Base-by-base conservation (phyloP, 1,140 invertebrate species). In the Gryllus bimaculatus region DNA sequence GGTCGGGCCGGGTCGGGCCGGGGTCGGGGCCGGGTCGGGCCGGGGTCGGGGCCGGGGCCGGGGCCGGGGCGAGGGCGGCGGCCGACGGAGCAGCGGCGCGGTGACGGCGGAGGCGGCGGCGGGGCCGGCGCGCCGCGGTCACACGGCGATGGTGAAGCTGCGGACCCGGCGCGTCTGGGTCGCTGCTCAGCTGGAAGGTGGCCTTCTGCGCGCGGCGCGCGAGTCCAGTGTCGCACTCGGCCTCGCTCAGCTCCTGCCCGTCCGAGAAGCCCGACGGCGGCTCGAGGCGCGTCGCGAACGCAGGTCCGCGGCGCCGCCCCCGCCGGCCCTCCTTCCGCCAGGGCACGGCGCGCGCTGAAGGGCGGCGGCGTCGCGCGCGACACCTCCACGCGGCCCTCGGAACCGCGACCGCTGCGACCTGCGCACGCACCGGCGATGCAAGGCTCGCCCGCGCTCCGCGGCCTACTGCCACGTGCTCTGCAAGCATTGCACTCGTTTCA, bases 251-350 rank as follows among this genome's bases (percentile, higher is more conserved):
- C 76, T 84, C 84, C 21, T 80, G 80, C 15, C 77, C 76, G 79
- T 84, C 83, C 13, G 83, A 82, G 80, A 84, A 84, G n/a, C 83
- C 82, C 20, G 78, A 81, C 20, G 84, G 84, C 13, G 84, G 84
- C 15, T 83, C 81, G 18, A 83, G 80, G n/a, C 78, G 79, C n/a
- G 80, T 78, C n/a, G 81, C 47, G 75, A 81, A 81, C 13, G 75
- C 48, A 83, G 75, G 49, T 48, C 76, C 15, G 66, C 39, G 10
- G 47, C 10, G 54, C 54, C 2, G 2, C 54, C 10, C 54, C 18
- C 10, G 10, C 54, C 54, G 54, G 54, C 54, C 74, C 12, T 21
- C 20, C 21, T 47, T 47, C 12, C 74, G 21, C 74, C 74, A 47
- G n/a, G 74, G 74, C 74, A 75, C 10, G 21, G 47, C n/a, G 74